Evolutionary conservation across 2,797 vertebrate genomes (phyloP), one percentile per base, ranked within the genome.

Genomic region (Gadopsis bispinosus): DNA sequence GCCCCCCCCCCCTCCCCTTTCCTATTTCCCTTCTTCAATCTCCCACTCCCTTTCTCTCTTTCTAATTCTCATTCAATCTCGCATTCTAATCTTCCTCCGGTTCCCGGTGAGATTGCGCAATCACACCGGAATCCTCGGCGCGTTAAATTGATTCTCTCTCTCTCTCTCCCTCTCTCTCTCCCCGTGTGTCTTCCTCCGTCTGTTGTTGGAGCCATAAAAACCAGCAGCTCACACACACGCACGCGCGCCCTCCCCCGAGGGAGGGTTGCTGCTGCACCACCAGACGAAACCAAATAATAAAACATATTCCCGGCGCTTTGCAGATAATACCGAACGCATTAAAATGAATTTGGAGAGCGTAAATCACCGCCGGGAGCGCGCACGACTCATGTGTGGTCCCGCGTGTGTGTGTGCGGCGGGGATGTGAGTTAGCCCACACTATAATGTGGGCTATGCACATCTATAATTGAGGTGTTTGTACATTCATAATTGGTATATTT

Each of bases 31-130:
- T 73, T 75, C 37, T 54, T 70, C 80, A 61, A 39, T 79, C 64
- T 65, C 73, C 45, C 37, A n/a, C 60, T 77, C 56, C 51, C 66
- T 63, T 20, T 77, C 62, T 73, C 78, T 80, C 64, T 80, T 69
- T 83, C 77, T 79, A 80, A 88, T 86, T 91, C 73, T 80, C 79
- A 74, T 81, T 76, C 86, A 67, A 68, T 81, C 75, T 87, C 81
- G 77, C 81, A 87, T 86, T 93, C 85, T 90, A 89, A 86, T 87
- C 87, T 89, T 75, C 87, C 86, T 72, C 77, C 77, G 74, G 84
- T 91, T 91, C 91, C 92, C 91, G 88, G 85, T 90, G 89, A 93
- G 85, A 92, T 93, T 91, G 90, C 91, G 87, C 91, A 92, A 93
- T 91, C 83, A 90, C 86, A 83, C 77, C 88, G 78, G 89, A 88